Conservation (phyloP, 2,113 vertebrate species). For the Campylomormyrus tamandua region DNA sequence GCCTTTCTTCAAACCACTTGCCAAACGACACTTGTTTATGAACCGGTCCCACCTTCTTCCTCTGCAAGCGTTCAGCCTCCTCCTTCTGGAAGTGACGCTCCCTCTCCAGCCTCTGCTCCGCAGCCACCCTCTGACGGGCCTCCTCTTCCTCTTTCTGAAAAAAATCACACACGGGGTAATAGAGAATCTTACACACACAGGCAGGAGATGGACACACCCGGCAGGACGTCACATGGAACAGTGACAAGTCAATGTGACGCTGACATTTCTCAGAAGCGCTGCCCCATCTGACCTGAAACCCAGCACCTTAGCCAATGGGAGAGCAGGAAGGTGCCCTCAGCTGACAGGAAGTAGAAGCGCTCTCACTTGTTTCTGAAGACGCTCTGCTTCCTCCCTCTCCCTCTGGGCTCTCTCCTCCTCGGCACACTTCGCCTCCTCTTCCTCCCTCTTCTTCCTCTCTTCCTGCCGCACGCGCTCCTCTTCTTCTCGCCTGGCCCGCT, state of each 20-base stretch:
- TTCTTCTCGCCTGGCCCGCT: slow-evolving; percentile 65
- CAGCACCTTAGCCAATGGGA: neutral
- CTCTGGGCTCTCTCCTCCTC: slow-evolving; percentile 67
- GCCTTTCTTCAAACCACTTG: neutral
- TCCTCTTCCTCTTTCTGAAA: slow-evolving; percentile 77
- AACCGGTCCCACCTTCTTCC: slow-evolving; percentile 76
- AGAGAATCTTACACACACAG: neutral
- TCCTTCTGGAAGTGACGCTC: slow-evolving; percentile 91
- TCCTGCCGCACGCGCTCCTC: slow-evolving; percentile 62
- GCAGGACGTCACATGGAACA: neutral
- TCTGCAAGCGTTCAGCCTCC: slow-evolving; percentile 88
- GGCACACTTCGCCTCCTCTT: slow-evolving; percentile 62
- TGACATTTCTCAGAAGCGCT: neutral
- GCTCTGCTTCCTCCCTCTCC: slow-evolving; percentile 69
- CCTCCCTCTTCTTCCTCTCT: slow-evolving; percentile 55
- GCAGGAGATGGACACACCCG: neutral
- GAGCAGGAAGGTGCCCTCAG: neutral
- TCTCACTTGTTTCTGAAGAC: slow-evolving; percentile 76
- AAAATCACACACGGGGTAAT: neutral
- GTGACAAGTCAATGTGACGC: neutral
- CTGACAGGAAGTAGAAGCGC: neutral
- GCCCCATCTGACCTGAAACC: neutral
- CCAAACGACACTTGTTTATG: neutral
- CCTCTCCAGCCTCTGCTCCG: slow-evolving; percentile 74
- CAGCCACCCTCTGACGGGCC: slow-evolving; percentile 75